Base-by-base conservation (phyloP, 92 coral and sea anemone species). In the Palythoa grandiflora region DNA sequence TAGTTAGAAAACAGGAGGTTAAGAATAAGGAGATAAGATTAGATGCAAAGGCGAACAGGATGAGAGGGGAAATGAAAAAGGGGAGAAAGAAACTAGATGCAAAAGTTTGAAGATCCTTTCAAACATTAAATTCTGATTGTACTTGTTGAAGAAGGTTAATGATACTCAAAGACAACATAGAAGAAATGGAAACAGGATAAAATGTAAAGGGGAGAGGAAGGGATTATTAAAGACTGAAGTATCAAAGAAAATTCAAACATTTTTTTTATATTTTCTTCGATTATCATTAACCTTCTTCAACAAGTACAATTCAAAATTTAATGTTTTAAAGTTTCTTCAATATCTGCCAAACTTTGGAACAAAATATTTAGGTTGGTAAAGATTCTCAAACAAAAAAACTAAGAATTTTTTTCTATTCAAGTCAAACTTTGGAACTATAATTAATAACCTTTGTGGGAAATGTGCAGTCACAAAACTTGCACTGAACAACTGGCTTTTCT, bases 401-500 rank as follows among this genome's bases (percentile, higher is more conserved):
- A 44, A 44, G 50, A 2, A 2, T 44, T 2, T 44, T 44, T 44
- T 44, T 44, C 4, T 16, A 63, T 6, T 1, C 35, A 40, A 36
- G 38, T 35, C 38, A 1, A 16, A 10, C 15, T 9, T 19, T 50
- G 68, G 14, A 15, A 77, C 47, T 77, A 9, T 12, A 73, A 14
- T 59, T 14, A 36, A 70, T 66, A 21, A 86, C 79, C 75, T 97
- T 97, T 87, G 97, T 97, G 48, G 99, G 95, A 92, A 97, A 97
- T 86, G 96, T 95, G 51, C 84, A 93, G 47, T 97, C 99, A 73
- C 99, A 97, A 87, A 95, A 97, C 89, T 97, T 97, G 90, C 99
- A 97, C 86, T 97, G 99, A n/a, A 97, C 96, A 48, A 97, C 93
- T 51, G 97, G 94, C 84, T 95, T 88, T 85, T 97, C 98, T 75